Conservation (phyloP, 2,113 vertebrate species). For the Triplophysa siluroides region DNA sequence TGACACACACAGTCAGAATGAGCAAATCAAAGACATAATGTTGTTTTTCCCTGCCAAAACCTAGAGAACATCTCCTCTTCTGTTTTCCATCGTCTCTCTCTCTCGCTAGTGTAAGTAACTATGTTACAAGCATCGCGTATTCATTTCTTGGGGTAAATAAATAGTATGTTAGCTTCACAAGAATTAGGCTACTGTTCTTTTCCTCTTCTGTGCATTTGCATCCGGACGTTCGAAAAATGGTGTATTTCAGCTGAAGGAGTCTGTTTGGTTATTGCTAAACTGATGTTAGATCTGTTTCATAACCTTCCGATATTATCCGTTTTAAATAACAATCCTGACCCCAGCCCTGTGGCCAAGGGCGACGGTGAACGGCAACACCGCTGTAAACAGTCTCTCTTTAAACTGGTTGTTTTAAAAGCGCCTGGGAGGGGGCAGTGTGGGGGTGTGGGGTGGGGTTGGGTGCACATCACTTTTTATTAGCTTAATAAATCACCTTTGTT, state of each 20-base stretch:
- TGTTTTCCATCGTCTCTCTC: constrained; percentile 10
- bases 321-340: constrained; percentile 31
- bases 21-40: constrained; percentile 71
- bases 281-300: neutral
- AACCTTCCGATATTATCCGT: neutral
- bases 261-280: too few relatives aligned
- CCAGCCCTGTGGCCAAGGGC: constrained; percentile 31
- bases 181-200: constrained; percentile 12
- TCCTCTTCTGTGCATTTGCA: neutral
- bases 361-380: neutral
- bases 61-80: constrained; percentile 39
- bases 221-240: too few relatives aligned
- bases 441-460: constrained; percentile 63
- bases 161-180: neutral
- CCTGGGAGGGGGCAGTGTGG: constrained; percentile 13
- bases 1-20: constrained; percentile 65
- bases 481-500: constrained; percentile 99
- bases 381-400: constrained; percentile 78
- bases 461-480: constrained; percentile 99
- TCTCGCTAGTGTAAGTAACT: neutral
- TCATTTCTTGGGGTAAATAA: constrained; percentile 30
- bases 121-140: constrained; percentile 3
- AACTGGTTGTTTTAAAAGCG: constrained; percentile 94
- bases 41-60: constrained; percentile 60
- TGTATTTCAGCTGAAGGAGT: too few relatives aligned